Evolutionary conservation across 1,140 invertebrate species (phyloP).

Genomic region (Aphidius ervi): DNA sequence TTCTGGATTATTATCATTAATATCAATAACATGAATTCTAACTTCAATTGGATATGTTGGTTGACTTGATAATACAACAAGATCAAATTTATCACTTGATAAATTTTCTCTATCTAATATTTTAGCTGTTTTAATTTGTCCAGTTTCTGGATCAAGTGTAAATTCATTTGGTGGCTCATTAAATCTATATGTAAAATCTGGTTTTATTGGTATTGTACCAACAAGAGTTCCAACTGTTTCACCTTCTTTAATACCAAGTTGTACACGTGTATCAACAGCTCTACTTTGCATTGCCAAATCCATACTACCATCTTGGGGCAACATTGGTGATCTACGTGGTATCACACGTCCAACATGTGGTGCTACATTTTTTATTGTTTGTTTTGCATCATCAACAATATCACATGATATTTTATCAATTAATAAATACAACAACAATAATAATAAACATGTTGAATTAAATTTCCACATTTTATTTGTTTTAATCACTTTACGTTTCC

Average conservation of each 20-base stretch:
- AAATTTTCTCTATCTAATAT: constrained; percentile 78
- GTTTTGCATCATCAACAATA: no score
- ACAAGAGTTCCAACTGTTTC: constrained; percentile 76
- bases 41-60: constrained; percentile 92
- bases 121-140: constrained; percentile 76
- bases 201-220: constrained; percentile 79
- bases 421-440: no score
- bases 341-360: constrained; percentile 30
- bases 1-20: constrained; percentile 86
- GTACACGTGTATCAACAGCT: constrained; percentile 78
- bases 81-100: constrained; percentile 73
- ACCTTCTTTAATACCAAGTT: constrained; percentile 79
- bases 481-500: constrained; percentile 1
- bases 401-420: no score
- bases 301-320: constrained; percentile 39
- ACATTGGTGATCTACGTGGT: constrained; percentile 45
- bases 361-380: no score
- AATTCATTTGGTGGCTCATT: constrained; percentile 86
- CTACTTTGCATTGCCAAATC: constrained; percentile 74
- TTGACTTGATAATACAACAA: constrained; percentile 86
- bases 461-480: constrained; percentile 26
- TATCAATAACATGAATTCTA: constrained; percentile 76
- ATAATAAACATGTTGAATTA: no score
- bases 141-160: constrained; percentile 70
- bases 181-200: constrained; percentile 85